These are phyloP conservation scores for Cordilura impudica DNA, from an alignment of 2,888 invertebrate genomes.

Conservation along the genomic window DNA sequence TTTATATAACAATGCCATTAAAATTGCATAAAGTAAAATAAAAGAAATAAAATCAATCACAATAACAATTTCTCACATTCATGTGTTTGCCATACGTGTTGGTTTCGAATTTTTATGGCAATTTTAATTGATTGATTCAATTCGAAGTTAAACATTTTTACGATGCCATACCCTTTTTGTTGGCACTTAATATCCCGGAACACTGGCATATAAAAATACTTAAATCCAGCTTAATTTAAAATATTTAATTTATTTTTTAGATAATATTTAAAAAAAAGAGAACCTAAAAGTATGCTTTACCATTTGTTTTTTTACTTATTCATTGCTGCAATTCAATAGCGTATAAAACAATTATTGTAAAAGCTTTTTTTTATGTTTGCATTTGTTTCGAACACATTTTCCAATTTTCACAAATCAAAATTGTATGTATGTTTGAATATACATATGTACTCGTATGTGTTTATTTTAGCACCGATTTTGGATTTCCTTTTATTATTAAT, in stretches of 20 bases:
- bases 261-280: neutral
- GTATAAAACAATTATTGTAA: constrained; percentile 46
- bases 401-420: constrained; percentile 34
- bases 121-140: constrained; percentile 51
- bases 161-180: constrained; percentile 10
- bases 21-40: constrained; percentile 31
- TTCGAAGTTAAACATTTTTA: constrained; percentile 17
- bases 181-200: neutral
- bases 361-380: constrained; percentile 40
- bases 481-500: neutral
- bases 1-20: constrained; percentile 41
- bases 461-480: constrained; percentile 20
- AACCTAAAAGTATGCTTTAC: constrained; percentile 37
- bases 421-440: neutral
- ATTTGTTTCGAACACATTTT: constrained; percentile 26
- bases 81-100: constrained; percentile 5
- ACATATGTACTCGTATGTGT: too few relatives aligned
- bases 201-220: neutral
- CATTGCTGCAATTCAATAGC: neutral
- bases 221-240: neutral
- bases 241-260: constrained; percentile 3
- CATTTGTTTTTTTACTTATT: neutral
- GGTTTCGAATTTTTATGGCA: constrained; percentile 7
- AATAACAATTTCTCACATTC: constrained; percentile 11
- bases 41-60: constrained; percentile 52